Evolutionary conservation across 1,140 invertebrate species (phyloP).

Genomic region (Drosophila tsacasi): DNA sequence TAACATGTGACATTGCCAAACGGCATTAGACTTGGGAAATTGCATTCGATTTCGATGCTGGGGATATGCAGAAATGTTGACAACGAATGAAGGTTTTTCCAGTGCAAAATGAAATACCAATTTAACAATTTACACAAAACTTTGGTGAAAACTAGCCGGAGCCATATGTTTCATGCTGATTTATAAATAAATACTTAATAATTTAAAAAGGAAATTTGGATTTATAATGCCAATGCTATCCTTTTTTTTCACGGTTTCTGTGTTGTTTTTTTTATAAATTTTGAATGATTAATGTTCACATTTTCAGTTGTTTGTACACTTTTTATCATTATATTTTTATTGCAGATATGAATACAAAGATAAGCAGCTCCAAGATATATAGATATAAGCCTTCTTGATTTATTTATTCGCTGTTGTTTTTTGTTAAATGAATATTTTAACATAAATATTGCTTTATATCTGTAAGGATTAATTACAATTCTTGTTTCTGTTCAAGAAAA

Average conservation of each 20-base stretch:
- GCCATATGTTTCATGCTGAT: not conserved
- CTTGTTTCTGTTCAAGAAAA: not conserved
- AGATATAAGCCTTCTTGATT: not conserved
- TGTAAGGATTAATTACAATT: not conserved
- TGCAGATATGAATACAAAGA: not conserved
- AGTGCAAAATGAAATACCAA: constrained; percentile 7
- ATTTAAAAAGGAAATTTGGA: not conserved
- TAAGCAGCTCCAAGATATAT: not conserved
- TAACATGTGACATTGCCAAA: constrained; percentile 15
- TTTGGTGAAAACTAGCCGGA: not conserved
- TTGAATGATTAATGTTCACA: not conserved
- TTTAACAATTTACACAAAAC: not conserved
- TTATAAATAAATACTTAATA: not conserved
- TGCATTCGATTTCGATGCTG: constrained; percentile 10
- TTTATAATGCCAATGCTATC: too few species aligned
- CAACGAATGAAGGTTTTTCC: not conserved
- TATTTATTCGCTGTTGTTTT: not conserved
- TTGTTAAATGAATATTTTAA: not conserved
- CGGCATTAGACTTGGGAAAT: constrained; percentile 28
- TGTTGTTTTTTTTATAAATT: not conserved
- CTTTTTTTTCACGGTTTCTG: not conserved
- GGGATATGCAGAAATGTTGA: not conserved
- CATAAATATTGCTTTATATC: not conserved
- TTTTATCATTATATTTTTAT: not conserved
- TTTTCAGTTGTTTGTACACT: not conserved